Percentiles rank a stretch among this genome's conserved stretches.
Evolutionary conservation across 1,140 invertebrate species (phyloP).

Genomic region (Magallana gigas): DNA sequence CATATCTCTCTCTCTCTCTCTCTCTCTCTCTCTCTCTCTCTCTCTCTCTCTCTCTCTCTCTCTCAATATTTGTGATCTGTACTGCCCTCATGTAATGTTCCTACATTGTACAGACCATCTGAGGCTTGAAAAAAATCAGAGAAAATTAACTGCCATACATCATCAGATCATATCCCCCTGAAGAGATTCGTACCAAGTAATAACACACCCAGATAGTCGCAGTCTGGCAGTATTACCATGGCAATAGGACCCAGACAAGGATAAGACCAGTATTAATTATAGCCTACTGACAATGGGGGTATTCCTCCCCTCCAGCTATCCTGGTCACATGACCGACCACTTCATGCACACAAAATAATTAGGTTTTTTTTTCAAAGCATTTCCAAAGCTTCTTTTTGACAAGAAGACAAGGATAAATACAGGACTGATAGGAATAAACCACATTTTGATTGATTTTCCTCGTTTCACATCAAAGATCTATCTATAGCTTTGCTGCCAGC

Average conservation of each 20-base stretch:
- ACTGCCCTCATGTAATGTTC: too few species aligned
- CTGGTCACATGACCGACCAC: constrained; percentile 17
- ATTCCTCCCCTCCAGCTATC: neutral
- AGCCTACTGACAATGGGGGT: neutral
- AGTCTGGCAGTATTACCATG: constrained; percentile 17
- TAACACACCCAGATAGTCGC: neutral
- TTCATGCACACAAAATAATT: constrained; percentile 14
- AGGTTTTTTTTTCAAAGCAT: neutral
- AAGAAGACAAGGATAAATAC: constrained; percentile 34
- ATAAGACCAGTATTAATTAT: constrained; percentile 30
- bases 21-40: too few species aligned
- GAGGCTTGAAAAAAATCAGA: too few species aligned
- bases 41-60: too few species aligned
- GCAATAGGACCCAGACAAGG: constrained; percentile 34
- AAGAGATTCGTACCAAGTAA: neutral
- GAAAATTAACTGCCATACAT: neutral
- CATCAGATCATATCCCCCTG: neutral
- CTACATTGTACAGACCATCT: too few species aligned
- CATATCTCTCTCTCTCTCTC: too few species aligned
- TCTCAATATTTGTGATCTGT: too few species aligned
- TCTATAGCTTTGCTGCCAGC: constrained; percentile 13
- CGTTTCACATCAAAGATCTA: neutral
- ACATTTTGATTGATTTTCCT: constrained; percentile 22
- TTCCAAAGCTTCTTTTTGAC: constrained; percentile 15
- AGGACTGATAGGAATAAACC: constrained; percentile 21